A percentile compares a stretch with the other conserved stretches of the same genome.
These are phyloP conservation scores for Lagopus muta DNA, from an alignment of 2,113 vertebrate genomes.

Conservation along the genomic window DNA sequence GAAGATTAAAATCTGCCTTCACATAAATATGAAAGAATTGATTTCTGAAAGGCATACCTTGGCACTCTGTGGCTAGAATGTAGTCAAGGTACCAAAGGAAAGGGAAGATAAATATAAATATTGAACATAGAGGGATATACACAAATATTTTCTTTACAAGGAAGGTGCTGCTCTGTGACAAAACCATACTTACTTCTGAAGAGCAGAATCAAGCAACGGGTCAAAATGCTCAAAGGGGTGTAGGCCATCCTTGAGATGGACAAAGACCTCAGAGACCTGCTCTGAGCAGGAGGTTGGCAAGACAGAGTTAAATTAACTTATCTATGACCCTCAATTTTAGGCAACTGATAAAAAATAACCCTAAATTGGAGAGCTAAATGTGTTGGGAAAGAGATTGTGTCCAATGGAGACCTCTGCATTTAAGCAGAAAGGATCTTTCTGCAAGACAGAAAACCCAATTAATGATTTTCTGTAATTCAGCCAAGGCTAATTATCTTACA, in stretches of 20 bases:
- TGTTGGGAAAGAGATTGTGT: not conserved
- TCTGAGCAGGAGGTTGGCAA: not conserved
- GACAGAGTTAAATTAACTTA: not conserved
- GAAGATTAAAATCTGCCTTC: constrained; percentile 11
- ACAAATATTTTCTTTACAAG: not conserved
- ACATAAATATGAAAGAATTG: not conserved
- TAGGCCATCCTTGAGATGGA: not conserved
- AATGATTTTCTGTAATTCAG: not conserved
- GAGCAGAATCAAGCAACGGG: not conserved
- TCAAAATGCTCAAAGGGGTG: not conserved
- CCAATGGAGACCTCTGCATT: not conserved
- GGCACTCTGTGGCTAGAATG: not conserved
- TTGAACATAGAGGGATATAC: not conserved
- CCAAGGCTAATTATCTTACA: not conserved
- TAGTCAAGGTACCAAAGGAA: not conserved
- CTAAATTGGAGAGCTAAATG: not conserved
- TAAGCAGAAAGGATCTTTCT: not conserved
- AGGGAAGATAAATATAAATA: not conserved
- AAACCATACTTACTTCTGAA: not conserved
- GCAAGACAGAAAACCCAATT: not conserved
- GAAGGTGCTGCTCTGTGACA: not conserved
- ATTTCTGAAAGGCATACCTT: not conserved
- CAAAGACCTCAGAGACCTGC: not conserved
- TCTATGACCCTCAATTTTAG: not conserved
- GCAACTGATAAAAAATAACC: not conserved